phyloP scores from a whole-genome alignment of 2,113 vertebrate genomes.

The Pangasianodon hypophthalmus region DNA sequence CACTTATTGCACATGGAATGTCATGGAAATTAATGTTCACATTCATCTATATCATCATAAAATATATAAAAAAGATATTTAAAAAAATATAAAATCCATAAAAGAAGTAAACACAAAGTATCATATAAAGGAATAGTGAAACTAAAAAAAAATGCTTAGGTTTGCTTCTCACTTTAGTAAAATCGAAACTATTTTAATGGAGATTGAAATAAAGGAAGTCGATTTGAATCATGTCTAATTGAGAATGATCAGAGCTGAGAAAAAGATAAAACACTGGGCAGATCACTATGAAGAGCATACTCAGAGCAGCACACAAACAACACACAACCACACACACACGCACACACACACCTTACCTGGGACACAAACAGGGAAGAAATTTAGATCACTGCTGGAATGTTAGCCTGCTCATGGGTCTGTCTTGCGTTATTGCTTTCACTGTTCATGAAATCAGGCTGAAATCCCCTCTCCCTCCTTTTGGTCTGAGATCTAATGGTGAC shows the following conservation, averaged over 20 bases:
- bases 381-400: background rate
- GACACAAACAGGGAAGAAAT: slow-evolving; percentile 24
- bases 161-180: slow-evolving; percentile 32
- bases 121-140: slow-evolving; percentile 10
- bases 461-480: slow-evolving; percentile 41
- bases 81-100: slow-evolving; percentile 24
- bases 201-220: slow-evolving; percentile 11
- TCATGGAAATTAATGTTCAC: slow-evolving; percentile 33
- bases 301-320: slow-evolving; percentile 18
- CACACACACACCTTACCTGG: slow-evolving; percentile 1
- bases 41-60: slow-evolving; percentile 36
- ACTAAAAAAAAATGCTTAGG: slow-evolving; percentile 18
- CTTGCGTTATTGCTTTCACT: slow-evolving; percentile 38
- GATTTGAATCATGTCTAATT: background rate
- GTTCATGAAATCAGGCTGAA: slow-evolving; percentile 41
- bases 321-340: background rate
- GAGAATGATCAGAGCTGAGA: background rate
- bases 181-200: background rate
- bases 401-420: slow-evolving; percentile 11
- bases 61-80: slow-evolving; percentile 24
- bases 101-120: slow-evolving; percentile 7
- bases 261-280: slow-evolving; percentile 1
- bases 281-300: slow-evolving; percentile 28
- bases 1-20: slow-evolving; percentile 30
- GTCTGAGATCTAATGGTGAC: slow-evolving; percentile 46